These are phyloP conservation scores for Oceanodroma tethys DNA, from an alignment of 2,113 vertebrate species.

Conservation along the genomic window DNA sequence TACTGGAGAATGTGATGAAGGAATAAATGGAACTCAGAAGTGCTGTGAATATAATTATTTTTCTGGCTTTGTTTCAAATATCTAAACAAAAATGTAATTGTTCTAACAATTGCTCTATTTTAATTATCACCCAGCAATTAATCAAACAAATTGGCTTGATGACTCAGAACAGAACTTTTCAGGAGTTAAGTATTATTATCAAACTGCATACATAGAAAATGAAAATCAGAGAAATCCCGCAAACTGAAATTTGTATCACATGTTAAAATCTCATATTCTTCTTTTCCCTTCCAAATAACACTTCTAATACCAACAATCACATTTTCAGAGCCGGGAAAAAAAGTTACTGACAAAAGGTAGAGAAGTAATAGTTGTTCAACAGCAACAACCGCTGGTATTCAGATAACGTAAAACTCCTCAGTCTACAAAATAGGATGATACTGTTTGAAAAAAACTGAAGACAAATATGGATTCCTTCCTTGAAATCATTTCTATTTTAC, in stretches of 20 bases:
- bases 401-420: not conserved
- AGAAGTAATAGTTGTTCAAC: not conserved
- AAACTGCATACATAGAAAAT: not conserved
- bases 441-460: not conserved
- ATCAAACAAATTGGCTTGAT: not conserved
- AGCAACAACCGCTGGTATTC: not conserved
- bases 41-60: not conserved
- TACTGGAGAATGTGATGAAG: not conserved
- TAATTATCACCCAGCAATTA: not conserved
- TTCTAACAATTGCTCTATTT: not conserved
- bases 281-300: not conserved
- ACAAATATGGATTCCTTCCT: not conserved
- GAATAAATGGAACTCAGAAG: not conserved
- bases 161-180: not conserved
- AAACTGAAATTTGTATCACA: not conserved
- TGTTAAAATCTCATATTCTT: not conserved
- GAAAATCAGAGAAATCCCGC: not conserved
- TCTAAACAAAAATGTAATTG: not conserved
- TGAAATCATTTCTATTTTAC: not conserved
- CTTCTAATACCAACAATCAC: not conserved
- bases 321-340: not conserved
- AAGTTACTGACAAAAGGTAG: not conserved
- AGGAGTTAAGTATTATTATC: not conserved
- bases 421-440: not conserved
- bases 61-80: not conserved